Evolutionary conservation across 2,888 invertebrate genomes (phyloP).

Genomic region (Scaptomyza parva): DNA sequence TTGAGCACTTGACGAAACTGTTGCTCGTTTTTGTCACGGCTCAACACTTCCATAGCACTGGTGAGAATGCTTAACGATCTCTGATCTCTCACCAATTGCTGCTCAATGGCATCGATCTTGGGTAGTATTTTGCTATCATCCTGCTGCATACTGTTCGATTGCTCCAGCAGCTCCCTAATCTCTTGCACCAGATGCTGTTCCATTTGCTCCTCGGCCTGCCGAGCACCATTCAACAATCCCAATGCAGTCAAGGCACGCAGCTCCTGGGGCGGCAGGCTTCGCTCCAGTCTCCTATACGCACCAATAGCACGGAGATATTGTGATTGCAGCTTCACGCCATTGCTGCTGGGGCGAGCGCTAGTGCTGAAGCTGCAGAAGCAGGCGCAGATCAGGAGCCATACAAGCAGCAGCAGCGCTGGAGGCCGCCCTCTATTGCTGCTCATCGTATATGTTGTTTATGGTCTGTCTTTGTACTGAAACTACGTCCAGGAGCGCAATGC

Average conservation of each 20-base stretch:
- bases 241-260: constrained; percentile 78
- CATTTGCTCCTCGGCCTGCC: constrained; percentile 81
- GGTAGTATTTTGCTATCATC: constrained; percentile 53
- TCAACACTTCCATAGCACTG: constrained; percentile 80
- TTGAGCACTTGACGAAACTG: constrained; percentile 72
- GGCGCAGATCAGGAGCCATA: constrained; percentile 41
- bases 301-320: constrained; percentile 77
- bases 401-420: constrained; percentile 20
- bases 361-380: constrained; percentile 33
- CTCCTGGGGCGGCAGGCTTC: constrained; percentile 75
- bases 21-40: constrained; percentile 61
- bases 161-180: constrained; percentile 76
- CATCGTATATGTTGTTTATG: constrained; percentile 32
- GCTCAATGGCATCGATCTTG: constrained; percentile 80
- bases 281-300: constrained; percentile 80
- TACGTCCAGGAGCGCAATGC: constrained; percentile 28
- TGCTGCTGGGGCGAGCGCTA: constrained; percentile 14
- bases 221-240: constrained; percentile 82
- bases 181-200: constrained; percentile 75
- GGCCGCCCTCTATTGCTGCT: constrained; percentile 24
- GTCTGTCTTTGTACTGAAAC: constrained; percentile 37
- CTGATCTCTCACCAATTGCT: constrained; percentile 79
- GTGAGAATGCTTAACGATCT: constrained; percentile 80
- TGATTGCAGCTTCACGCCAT: constrained; percentile 67
- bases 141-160: constrained; percentile 68